These are phyloP conservation scores for Trachops cirrhosus DNA, from an alignment of 2,797 vertebrate species.

Conservation along the genomic window DNA sequence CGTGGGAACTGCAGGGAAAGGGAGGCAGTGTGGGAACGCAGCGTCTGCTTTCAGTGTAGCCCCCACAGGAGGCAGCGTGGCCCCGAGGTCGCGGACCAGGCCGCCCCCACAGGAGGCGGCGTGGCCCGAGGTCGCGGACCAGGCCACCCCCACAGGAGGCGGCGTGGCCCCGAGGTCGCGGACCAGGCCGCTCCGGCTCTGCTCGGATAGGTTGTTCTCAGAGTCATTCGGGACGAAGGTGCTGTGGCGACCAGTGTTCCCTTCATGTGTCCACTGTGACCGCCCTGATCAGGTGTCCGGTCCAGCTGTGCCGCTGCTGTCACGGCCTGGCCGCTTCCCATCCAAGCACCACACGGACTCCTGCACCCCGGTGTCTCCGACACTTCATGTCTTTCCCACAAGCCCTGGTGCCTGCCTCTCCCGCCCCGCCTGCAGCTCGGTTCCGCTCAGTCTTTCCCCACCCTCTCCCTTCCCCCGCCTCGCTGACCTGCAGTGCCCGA, in stretches of 20 bases:
- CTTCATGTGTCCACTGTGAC: background rate
- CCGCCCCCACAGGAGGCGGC: background rate
- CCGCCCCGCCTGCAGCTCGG: accelerated
- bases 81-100: too few species aligned
- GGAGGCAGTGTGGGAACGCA: too few species aligned
- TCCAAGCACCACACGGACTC: accelerated
- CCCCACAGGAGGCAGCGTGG: background rate
- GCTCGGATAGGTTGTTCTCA: background rate
- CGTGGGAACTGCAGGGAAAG: background rate
- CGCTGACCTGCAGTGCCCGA: background rate
- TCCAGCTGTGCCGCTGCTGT: accelerated
- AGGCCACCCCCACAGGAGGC: background rate
- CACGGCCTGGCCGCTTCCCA: accelerated
- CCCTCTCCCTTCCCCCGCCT: background rate
- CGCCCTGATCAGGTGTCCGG: background rate
- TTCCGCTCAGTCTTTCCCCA: background rate
- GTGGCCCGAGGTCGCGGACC: background rate
- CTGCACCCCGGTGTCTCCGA: background rate
- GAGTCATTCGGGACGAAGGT: background rate
- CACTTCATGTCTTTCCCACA: accelerated
- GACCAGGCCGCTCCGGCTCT: background rate
- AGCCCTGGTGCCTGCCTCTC: background rate
- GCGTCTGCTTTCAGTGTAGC: background rate
- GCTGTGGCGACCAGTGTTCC: background rate
- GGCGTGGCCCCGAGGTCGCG: background rate